Conservation (phyloP, 2,113 vertebrate genomes). For the Urocitellus parryii region DNA sequence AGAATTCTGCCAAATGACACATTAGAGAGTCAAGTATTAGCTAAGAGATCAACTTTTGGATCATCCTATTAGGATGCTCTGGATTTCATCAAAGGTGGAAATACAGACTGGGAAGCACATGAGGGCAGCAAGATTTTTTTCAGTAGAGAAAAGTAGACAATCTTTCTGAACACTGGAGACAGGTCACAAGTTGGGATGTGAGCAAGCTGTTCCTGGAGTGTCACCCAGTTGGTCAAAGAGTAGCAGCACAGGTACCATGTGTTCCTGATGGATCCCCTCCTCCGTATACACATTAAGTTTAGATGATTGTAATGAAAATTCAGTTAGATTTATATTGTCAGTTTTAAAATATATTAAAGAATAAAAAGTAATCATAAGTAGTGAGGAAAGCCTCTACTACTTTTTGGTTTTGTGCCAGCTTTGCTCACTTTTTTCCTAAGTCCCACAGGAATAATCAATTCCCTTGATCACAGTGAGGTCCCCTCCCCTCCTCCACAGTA, state of each 20-base stretch:
- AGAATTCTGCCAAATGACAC: not conserved
- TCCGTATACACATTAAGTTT: not conserved
- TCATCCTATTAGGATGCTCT: not conserved
- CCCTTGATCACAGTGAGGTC: not conserved
- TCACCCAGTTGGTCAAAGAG: not conserved
- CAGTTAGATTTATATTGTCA: not conserved
- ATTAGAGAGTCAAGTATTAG: slow-evolving; percentile 13
- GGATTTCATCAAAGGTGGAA: not conserved
- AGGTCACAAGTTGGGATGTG: not conserved
- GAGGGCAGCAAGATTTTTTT: not conserved
- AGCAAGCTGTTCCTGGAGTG: not conserved
- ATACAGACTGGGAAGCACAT: not conserved
- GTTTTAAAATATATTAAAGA: not conserved
- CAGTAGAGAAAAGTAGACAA: not conserved
- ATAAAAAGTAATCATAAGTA: slow-evolving; percentile 4
- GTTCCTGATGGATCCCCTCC: not conserved
- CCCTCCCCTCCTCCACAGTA: not conserved
- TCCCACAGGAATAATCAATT: not conserved
- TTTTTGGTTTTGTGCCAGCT: not conserved
- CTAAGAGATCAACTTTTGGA: not conserved
- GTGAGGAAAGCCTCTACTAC: not conserved
- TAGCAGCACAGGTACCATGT: not conserved
- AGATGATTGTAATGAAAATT: not conserved
- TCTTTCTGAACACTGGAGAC: not conserved
- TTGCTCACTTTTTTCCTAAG: not conserved